Evolutionary conservation across 2,888 invertebrate species (phyloP).

Genomic region (Capitulum mitella): DNA sequence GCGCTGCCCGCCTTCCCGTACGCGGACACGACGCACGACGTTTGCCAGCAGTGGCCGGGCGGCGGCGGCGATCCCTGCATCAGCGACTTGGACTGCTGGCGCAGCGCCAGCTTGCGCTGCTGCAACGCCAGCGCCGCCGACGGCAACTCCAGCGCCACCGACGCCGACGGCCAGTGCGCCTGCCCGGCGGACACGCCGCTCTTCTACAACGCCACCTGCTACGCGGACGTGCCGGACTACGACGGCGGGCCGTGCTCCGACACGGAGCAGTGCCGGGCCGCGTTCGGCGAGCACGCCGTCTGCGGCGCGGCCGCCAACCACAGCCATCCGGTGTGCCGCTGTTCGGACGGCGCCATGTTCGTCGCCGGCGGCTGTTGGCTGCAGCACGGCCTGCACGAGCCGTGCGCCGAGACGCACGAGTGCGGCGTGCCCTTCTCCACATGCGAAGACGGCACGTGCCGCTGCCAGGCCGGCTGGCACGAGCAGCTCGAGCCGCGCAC

Average conservation of each 20-base stretch:
- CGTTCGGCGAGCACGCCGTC: not conserved
- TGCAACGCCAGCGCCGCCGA: not conserved
- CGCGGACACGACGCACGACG: not conserved
- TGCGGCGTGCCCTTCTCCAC: not conserved
- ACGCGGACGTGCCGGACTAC: not conserved
- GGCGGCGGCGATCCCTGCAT: not conserved
- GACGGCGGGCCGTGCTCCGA: not conserved
- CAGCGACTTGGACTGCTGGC: slow-evolving; percentile 3
- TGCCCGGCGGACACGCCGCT: not conserved
- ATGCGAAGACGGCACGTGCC: not conserved
- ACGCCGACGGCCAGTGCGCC: not conserved
- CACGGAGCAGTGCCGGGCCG: not conserved
- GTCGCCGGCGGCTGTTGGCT: not conserved
- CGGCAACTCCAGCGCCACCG: not conserved
- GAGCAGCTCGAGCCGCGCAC: slow-evolving; percentile 11
- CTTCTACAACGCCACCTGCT: not conserved
- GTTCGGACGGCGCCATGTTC: not conserved
- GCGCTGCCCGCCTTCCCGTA: not conserved
- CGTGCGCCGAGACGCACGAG: not conserved
- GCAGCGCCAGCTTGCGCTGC: not conserved
- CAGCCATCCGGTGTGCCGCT: not conserved
- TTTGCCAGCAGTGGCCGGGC: not conserved
- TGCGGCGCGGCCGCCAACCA: not conserved
- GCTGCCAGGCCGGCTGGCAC: not conserved
- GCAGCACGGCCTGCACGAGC: slow-evolving; percentile 10